A percentile compares a stretch with the other conserved stretches of the same genome.
Evolutionary conservation across 2,888 invertebrate species (phyloP).

Genomic region (Zeuzera pyrina): DNA sequence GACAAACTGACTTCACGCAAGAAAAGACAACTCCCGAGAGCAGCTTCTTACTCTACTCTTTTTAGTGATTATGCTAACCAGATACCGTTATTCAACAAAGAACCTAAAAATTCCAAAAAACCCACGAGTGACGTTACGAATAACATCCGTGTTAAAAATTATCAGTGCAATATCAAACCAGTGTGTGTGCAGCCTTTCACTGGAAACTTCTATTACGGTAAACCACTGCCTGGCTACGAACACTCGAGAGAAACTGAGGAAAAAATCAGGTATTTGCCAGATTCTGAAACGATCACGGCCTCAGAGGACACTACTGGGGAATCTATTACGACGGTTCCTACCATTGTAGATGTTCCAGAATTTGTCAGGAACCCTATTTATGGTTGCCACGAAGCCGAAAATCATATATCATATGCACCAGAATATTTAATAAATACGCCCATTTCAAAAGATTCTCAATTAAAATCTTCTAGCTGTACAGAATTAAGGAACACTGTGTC

Average conservation of each 20-base stretch:
- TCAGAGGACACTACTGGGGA: conserved; percentile 54
- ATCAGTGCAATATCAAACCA: conserved; percentile 45
- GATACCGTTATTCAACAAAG: conserved; percentile 58
- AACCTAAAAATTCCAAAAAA: conserved; percentile 50
- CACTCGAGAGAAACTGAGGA: conserved; percentile 49
- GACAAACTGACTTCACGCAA: conserved; percentile 43
- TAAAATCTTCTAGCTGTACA: conserved; percentile 56
- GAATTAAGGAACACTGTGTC: conserved; percentile 52
- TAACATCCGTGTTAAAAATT: conserved; percentile 48
- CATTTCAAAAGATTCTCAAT: conserved; percentile 49
- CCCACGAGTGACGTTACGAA: conserved; percentile 53
- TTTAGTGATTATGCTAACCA: conserved; percentile 69
- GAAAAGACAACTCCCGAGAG: conserved; percentile 44
- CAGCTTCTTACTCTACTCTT: conserved; percentile 63
- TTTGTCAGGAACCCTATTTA: conserved; percentile 57
- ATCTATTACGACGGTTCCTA: conserved; percentile 42
- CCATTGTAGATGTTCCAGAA: conserved; percentile 51
- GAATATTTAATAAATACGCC: conserved; percentile 40
- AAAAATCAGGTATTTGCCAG: conserved; percentile 56
- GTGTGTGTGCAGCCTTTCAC: conserved; percentile 59
- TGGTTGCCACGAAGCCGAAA: conserved; percentile 46
- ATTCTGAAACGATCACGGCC: conserved; percentile 53
- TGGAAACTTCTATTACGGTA: conserved; percentile 66
- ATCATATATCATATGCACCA: conserved; percentile 36
- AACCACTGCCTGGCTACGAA: conserved; percentile 54